These are phyloP conservation scores for Pyrocoelia pectoralis DNA, from an alignment of 2,888 invertebrate species.

Conservation along the genomic window DNA sequence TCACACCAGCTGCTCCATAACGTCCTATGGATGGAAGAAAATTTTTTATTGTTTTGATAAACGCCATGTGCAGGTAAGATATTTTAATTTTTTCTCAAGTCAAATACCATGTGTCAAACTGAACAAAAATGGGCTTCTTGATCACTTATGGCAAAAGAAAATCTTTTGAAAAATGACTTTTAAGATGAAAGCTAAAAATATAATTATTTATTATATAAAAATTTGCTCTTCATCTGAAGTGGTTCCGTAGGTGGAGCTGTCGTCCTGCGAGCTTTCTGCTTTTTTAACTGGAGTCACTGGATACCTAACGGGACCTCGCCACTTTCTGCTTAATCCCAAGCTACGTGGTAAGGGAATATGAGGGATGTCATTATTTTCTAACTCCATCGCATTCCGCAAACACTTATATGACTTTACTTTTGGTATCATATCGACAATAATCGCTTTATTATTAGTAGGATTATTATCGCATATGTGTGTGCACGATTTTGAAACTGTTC, in stretches of 20 bases:
- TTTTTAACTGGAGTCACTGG: slow-evolving; percentile 71
- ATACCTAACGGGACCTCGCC: slow-evolving; percentile 70
- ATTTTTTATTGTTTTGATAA: slow-evolving; percentile 23
- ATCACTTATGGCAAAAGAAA: not conserved
- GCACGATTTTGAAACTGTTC: slow-evolving; percentile 52
- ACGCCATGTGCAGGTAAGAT: not conserved
- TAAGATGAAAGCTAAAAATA: not conserved
- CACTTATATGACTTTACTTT: slow-evolving; percentile 38
- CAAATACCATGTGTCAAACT: not conserved
- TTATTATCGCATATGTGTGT: slow-evolving; percentile 44
- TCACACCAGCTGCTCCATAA: slow-evolving; percentile 33
- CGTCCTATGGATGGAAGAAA: slow-evolving; percentile 32
- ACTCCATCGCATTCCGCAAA: not conserved
- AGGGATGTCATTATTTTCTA: slow-evolving; percentile 25
- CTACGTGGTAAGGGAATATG: slow-evolving; percentile 66
- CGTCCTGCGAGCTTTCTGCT: slow-evolving; percentile 44
- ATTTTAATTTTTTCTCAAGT: not conserved
- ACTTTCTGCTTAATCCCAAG: slow-evolving; percentile 67
- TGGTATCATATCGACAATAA: slow-evolving; percentile 55
- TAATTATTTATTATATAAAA: slow-evolving; percentile 70
- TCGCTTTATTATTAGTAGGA: slow-evolving; percentile 44
- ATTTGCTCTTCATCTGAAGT: slow-evolving; percentile 71
- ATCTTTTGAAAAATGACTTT: too few species aligned
- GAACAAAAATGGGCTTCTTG: not conserved
- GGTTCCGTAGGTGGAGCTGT: slow-evolving; percentile 60